These are phyloP conservation scores for Aporophyla nigra DNA, from an alignment of 2,888 invertebrate genomes.

Conservation along the genomic window DNA sequence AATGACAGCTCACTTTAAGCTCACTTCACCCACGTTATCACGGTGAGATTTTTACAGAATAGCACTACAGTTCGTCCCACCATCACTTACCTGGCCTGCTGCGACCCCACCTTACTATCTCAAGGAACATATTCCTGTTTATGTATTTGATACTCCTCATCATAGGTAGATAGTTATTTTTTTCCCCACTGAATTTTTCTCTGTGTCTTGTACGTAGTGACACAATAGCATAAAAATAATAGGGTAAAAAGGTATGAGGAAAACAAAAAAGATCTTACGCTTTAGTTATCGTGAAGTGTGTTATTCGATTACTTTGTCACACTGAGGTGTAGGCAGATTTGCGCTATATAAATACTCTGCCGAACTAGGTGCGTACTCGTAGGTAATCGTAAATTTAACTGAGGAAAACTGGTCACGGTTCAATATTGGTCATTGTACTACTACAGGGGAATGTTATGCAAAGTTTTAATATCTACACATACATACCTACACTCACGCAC, in stretches of 20 bases:
- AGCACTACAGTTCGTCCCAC: not conserved
- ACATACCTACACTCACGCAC: too few relatives aligned
- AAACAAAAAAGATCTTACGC: conserved; percentile 32
- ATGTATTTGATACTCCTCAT: not conserved
- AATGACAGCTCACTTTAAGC: too few relatives aligned
- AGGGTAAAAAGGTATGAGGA: conserved; percentile 34
- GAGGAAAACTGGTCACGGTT: not conserved
- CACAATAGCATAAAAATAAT: conserved; percentile 33
- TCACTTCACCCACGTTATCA: too few relatives aligned
- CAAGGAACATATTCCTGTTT: not conserved
- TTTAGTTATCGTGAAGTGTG: conserved; percentile 18
- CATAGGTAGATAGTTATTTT: not conserved
- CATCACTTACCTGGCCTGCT: not conserved
- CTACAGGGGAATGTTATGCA: not conserved
- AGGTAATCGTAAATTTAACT: not conserved
- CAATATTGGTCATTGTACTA: not conserved
- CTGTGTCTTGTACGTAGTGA: not conserved
- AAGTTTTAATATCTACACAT: not conserved
- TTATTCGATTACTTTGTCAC: conserved; percentile 35
- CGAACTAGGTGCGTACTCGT: not conserved
- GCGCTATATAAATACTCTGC: not conserved
- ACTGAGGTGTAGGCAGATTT: conserved; percentile 3
- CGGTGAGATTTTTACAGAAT: too few relatives aligned
- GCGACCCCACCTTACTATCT: not conserved
- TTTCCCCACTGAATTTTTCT: not conserved